These are phyloP conservation scores for Paraescarpia echinospica DNA, from an alignment of 1,140 invertebrate genomes.

Conservation along the genomic window DNA sequence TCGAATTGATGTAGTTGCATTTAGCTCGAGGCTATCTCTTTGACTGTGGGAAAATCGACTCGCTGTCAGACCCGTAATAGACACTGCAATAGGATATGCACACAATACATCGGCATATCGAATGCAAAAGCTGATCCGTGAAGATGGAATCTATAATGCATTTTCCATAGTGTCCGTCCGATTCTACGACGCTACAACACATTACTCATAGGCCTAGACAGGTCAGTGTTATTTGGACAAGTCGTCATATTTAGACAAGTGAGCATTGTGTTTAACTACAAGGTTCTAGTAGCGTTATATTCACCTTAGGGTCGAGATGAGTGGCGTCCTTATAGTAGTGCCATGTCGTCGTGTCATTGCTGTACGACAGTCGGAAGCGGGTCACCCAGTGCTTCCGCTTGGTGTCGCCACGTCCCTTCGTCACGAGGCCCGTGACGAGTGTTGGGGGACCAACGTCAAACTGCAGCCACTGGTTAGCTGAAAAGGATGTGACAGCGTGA, in stretches of 20 bases:
- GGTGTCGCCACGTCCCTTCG: conserved; percentile 64
- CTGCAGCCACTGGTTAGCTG: conserved; percentile 66
- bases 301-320: conserved; percentile 64
- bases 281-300: not conserved
- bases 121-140: not conserved
- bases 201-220: not conserved
- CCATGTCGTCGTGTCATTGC: conserved; percentile 64
- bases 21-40: not conserved
- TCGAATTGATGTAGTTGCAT: not conserved
- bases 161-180: not conserved
- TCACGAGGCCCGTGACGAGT: conserved; percentile 63
- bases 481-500: conserved; percentile 17
- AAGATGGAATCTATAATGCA: not conserved
- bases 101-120: not conserved
- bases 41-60: not conserved
- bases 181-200: not conserved
- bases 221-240: not conserved
- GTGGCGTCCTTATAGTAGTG: conserved; percentile 65
- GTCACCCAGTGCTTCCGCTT: conserved; percentile 64
- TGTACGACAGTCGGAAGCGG: conserved; percentile 64
- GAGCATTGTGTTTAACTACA: too few relatives aligned
- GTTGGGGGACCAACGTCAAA: conserved; percentile 65
- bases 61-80: not conserved
- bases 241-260: not conserved
- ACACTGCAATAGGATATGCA: not conserved